Evolutionary conservation across 92 coral and sea anemone genomes (phyloP).

Genomic region (Metridium senile): DNA sequence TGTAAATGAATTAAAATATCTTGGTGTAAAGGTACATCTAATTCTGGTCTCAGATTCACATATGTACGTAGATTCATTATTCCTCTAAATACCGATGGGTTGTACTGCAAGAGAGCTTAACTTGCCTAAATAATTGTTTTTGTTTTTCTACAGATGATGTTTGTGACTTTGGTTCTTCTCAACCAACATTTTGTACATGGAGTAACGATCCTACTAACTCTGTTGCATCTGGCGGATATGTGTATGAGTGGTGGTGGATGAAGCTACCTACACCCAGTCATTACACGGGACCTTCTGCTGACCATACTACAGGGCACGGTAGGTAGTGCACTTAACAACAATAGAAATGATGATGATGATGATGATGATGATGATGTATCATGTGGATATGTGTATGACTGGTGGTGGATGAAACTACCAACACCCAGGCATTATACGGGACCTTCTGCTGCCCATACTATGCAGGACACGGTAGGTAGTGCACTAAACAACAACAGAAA

Average conservation of each 20-base stretch:
- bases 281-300: constrained; percentile 53
- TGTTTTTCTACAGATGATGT: constrained; percentile 20
- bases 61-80: no score
- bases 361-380: neutral
- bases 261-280: constrained; percentile 38
- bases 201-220: constrained; percentile 38
- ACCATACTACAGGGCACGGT: constrained; percentile 49
- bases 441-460: constrained; percentile 50
- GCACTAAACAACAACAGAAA: no score
- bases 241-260: constrained; percentile 56
- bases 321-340: no score
- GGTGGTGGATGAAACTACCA: constrained; percentile 16
- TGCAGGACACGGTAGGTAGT: constrained; percentile 30
- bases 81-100: no score
- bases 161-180: constrained; percentile 33
- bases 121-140: no score
- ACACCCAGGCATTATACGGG: constrained; percentile 55
- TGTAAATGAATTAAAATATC: no score
- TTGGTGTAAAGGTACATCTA: no score
- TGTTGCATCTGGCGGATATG: constrained; percentile 24
- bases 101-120: no score
- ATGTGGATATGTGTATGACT: neutral
- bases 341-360: neutral
- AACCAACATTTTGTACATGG: constrained; percentile 29
- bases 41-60: no score